phyloP scores from a whole-genome alignment of 2,113 vertebrate species.

The Bufo gargarizans region DNA sequence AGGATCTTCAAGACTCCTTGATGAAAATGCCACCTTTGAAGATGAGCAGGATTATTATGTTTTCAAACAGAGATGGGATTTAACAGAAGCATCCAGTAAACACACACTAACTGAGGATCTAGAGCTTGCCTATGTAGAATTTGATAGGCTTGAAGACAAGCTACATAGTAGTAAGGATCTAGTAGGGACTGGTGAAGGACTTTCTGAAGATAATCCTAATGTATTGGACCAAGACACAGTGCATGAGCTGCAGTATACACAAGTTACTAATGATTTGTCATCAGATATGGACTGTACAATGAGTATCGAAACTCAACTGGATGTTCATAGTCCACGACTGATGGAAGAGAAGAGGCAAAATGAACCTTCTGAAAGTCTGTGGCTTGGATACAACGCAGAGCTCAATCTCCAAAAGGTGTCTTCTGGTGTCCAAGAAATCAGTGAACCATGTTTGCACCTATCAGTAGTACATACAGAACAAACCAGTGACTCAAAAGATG shows the following conservation, averaged over 20 bases:
- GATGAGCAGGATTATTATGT: background rate
- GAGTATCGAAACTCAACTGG: background rate
- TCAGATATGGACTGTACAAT: background rate
- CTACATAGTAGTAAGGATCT: background rate
- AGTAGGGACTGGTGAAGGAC: background rate
- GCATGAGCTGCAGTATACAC: background rate
- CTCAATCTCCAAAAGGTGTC: background rate
- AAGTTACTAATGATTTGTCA: background rate
- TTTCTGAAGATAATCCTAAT: background rate
- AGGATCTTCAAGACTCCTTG: background rate
- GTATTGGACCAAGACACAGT: background rate
- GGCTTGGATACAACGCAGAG: background rate
- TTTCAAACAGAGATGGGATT: background rate
- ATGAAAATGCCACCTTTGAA: background rate
- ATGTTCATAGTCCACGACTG: background rate
- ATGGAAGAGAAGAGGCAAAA: background rate
- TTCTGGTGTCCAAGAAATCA: background rate
- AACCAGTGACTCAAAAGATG: background rate
- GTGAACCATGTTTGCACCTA: background rate
- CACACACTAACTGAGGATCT: background rate
- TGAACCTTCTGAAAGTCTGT: background rate
- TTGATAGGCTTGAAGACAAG: background rate
- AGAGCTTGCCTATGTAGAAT: background rate
- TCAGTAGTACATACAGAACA: background rate
- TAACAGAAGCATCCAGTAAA: background rate